Evolutionary conservation across 2,888 invertebrate genomes (phyloP), one percentile per base, ranked within the genome.

Genomic region (Zhengitettix transpicula): DNA sequence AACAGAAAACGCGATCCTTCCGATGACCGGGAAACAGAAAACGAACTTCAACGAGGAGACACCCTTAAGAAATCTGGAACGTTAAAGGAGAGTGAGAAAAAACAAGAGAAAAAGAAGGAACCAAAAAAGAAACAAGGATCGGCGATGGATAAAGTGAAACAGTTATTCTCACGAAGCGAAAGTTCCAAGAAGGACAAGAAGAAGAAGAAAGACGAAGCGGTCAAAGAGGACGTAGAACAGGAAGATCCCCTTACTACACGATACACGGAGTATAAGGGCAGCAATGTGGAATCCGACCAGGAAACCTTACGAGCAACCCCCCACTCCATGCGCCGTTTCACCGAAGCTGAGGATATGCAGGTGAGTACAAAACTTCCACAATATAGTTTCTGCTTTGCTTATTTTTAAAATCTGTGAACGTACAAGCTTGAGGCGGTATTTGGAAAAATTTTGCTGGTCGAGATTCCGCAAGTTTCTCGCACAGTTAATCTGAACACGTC

Each of bases 111-210:
- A 72, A 81, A 65, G 81, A 81, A 16, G 81, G 81, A 69, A 78
- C 78, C 56, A 75, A 61, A 61, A 52, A 60, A 78, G 60, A 85
- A 85, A 71, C 85, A 84, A 70, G 75, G 81, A 67, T 83, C 85
- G 72, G 80, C 84, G 68, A 79, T 86, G 67, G 85, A 85, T 73
- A 85, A 84, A 77, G 78, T 85, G 66, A 88, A 87, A 70, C 85
- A 87, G 72, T 77, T 88, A 67, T 88, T 88, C 74, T 79, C 81
- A 71, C 77, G 78, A 74, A 81, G 81, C 60, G 84, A 84, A 76
- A 83, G 82, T 75, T 81, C 80, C 75, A 80, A 78, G 70, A 81
- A 81, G 74, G 81, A 80, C 72, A 81, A 81, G 71, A 81, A 80
- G 66, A 77, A 78, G 64, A 55, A 57, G 47, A 58, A 60, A 53